Base-by-base conservation (phyloP, 2,797 vertebrate species). In the Crocodylus rhombifer region DNA sequence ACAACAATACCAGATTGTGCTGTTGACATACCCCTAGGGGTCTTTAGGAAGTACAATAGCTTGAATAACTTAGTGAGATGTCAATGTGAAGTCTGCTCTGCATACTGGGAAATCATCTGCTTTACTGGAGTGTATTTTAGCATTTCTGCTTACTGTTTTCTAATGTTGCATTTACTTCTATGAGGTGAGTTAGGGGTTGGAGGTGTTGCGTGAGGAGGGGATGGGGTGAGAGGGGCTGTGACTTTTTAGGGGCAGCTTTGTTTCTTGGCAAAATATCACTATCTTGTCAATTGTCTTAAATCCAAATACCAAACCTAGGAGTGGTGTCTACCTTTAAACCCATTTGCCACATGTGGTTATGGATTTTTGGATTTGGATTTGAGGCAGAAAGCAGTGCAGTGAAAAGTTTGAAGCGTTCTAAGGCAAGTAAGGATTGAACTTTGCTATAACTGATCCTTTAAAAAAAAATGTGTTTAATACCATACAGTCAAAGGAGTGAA, bases 331-430 rank as follows among this genome's bases (percentile, higher is more conserved):
- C 42, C 42, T 51, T 51, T 51, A 8, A 1, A 55, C 12, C 13
- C 23, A 26, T 36, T 36, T 7, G 21, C 33, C 5, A 4, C 30
- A 23, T 18, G 12, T 3, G 65, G 30, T 12, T 85, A 1, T 0
- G 0, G 7, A 51, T 10, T 57, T 12, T 0, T 4, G 79, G 80
- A 65, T 56, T 51, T 0, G 74, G 36, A 14, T 51, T 2, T 77
- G 55, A 15, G 55, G n/a, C 21, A 64, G n/a, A 26, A 13, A 83
- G 77, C 9, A 17, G 55, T 2, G 56, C 12, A 21, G 55, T 2
- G 56, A 25, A 86, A 23, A 65, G 84, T 88, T 1, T 58, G 36
- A 51, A 95, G 94, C 94, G 93, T 96, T 95, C 78, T 30, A 77
- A 69, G 87, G 26, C 4, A 33, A 92, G 77, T 82, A 23, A 1